Percentiles rank a stretch among this genome's conserved stretches.
Conservation (phyloP, 2,888 invertebrate species). For the Lysandra bellargus region DNA sequence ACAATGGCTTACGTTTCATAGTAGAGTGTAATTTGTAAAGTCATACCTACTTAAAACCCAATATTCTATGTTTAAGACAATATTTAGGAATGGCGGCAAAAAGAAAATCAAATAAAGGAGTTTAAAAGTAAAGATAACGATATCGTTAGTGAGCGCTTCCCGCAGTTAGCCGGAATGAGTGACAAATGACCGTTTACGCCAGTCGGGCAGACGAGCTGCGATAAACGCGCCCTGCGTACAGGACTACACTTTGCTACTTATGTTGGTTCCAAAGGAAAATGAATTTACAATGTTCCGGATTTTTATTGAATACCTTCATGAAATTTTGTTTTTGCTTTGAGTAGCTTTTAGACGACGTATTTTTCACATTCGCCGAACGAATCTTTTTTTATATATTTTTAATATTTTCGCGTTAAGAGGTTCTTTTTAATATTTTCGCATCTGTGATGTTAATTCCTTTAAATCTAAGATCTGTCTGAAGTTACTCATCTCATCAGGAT, state of each 20-base stretch:
- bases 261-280: background rate
- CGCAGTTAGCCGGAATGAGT: constrained; percentile 53
- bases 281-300: background rate
- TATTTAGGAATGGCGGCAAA: background rate
- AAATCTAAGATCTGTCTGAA: background rate
- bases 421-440: background rate
- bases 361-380: too few species aligned
- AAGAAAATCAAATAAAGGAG: background rate
- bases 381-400: too few species aligned
- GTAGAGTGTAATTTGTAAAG: too few species aligned
- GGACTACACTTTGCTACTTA: background rate
- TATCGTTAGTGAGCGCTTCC: constrained; percentile 56
- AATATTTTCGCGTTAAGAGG: too few species aligned
- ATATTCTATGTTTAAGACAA: background rate
- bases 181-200: constrained; percentile 71
- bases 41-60: too few species aligned
- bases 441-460: background rate
- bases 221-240: background rate
- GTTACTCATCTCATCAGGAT: background rate
- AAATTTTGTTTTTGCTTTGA: too few species aligned
- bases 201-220: constrained; percentile 36
- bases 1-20: too few species aligned
- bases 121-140: constrained; percentile 19
- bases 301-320: background rate
- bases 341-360: too few species aligned